Percentiles rank a stretch among this genome's conserved stretches.
phyloP scores from a whole-genome alignment of 2,113 vertebrate genomes.

The Oncorhynchus tshawytscha region DNA sequence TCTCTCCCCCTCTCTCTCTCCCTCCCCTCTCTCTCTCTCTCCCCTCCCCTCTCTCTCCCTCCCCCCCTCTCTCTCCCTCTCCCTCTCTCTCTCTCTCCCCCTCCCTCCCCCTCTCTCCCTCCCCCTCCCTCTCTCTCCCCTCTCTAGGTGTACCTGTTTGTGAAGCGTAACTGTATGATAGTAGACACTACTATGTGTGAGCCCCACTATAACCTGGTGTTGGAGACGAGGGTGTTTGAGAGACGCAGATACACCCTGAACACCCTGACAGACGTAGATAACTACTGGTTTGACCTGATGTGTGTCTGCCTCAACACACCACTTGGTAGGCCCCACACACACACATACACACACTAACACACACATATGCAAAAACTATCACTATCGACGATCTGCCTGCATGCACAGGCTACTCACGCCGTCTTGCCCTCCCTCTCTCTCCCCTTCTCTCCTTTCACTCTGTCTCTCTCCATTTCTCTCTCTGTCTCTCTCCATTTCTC shows the following conservation, averaged over 20 bases:
- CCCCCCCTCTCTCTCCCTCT: too few species aligned
- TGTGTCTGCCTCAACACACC: constrained; percentile 96
- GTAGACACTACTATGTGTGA: constrained; percentile 90
- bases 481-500: too few species aligned
- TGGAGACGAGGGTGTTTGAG: constrained; percentile 79
- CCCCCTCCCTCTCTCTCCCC: too few species aligned
- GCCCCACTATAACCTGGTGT: constrained; percentile 91
- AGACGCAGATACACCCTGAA: constrained; percentile 77
- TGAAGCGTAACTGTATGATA: constrained; percentile 83
- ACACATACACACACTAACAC: background rate
- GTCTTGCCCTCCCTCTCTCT: background rate
- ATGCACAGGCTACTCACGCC: background rate
- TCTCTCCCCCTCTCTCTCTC: too few species aligned
- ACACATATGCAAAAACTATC: background rate
- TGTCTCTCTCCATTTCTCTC: too few species aligned
- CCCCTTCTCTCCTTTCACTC: too few species aligned
- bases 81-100: too few species aligned
- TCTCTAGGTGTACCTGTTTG: constrained; percentile 82
- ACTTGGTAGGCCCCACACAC: constrained; percentile 78
- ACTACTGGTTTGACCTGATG: constrained; percentile 95
- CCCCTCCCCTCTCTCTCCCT: too few species aligned
- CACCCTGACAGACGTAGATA: constrained; percentile 83
- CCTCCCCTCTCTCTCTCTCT: accelerated
- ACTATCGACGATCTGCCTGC: too few species aligned
- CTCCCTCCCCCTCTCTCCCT: background rate